Percentiles rank a stretch among this genome's conserved stretches.
Evolutionary conservation across 1,140 invertebrate species (phyloP).

Genomic region (Macrosteles quadrilineatus): DNA sequence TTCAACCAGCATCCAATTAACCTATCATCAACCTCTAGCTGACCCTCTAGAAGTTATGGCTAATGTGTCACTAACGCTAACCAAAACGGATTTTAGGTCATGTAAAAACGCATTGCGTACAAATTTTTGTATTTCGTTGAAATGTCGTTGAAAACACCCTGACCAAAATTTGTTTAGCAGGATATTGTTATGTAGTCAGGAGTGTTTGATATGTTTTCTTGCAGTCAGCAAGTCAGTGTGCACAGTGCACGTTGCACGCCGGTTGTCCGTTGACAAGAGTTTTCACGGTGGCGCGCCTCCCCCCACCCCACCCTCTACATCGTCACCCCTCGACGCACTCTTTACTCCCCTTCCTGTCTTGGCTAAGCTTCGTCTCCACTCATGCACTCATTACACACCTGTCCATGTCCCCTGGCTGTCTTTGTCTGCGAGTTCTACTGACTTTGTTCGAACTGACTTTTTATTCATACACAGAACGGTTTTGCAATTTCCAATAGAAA

Average conservation of each 20-base stretch:
- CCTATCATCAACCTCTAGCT: too few relatives aligned
- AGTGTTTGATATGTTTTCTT: neutral
- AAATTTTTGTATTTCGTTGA: too few relatives aligned
- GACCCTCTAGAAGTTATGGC: too few relatives aligned
- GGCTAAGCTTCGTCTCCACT: too few relatives aligned
- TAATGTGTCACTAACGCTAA: too few relatives aligned
- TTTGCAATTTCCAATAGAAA: too few relatives aligned
- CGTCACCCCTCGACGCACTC: neutral
- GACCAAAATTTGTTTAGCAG: neutral
- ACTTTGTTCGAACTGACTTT: too few relatives aligned
- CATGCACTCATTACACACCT: neutral
- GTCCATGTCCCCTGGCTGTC: neutral
- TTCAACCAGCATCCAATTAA: too few relatives aligned
- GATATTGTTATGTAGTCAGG: neutral
- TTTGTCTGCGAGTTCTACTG: too few relatives aligned
- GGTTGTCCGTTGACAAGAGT: constrained; percentile 18
- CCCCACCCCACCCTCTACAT: neutral
- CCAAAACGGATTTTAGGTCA: too few relatives aligned
- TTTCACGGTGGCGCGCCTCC: constrained; percentile 1
- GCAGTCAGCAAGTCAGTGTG: neutral
- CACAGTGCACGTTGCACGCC: neutral
- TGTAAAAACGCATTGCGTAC: too few relatives aligned
- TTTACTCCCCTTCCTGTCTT: neutral
- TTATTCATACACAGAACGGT: too few relatives aligned
- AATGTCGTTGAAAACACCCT: neutral